phyloP scores from a whole-genome alignment of 1,140 invertebrate species.

The Caenorhabditis briggsae region DNA sequence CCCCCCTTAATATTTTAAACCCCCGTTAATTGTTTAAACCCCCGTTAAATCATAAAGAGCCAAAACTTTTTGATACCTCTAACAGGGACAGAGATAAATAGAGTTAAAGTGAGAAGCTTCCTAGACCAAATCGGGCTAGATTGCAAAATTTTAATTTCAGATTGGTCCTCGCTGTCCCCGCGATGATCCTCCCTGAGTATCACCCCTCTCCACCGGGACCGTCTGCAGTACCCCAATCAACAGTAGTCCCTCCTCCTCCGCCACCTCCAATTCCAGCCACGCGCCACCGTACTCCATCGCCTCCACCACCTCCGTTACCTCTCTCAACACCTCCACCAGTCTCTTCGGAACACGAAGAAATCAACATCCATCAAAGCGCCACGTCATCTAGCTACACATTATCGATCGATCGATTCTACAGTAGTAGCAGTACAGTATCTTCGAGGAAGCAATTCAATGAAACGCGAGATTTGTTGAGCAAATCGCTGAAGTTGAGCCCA shows the following conservation, averaged over 20 bases:
- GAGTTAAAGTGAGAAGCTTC: too few relatives aligned
- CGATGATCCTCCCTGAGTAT: constrained; percentile 6
- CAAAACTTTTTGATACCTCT: too few relatives aligned
- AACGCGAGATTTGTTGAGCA: constrained; percentile 20
- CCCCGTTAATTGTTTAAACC: too few relatives aligned
- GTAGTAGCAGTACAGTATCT: constrained; percentile 42
- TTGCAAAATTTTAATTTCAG: background rate
- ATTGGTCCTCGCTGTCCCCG: constrained; percentile 7
- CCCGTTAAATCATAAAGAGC: too few relatives aligned
- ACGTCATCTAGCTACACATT: background rate
- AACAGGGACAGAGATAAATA: too few relatives aligned
- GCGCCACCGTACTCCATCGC: constrained; percentile 1
- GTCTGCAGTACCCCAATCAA: background rate
- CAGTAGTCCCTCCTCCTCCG: background rate
- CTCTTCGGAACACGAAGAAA: constrained; percentile 23
- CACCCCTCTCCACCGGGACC: constrained; percentile 16
- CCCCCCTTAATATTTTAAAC: too few relatives aligned
- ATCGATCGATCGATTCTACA: constrained; percentile 41
- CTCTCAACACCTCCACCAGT: constrained; percentile 11
- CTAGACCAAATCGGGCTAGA: too few relatives aligned
- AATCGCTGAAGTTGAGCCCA: constrained; percentile 22
- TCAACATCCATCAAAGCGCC: constrained; percentile 26
- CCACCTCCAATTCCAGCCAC: background rate
- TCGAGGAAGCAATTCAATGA: constrained; percentile 24
- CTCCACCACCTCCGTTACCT: constrained; percentile 11